A percentile compares a stretch with the other conserved stretches of the same genome.
Evolutionary conservation across 2,113 vertebrate species (phyloP).

Genomic region (Tapirus terrestris): DNA sequence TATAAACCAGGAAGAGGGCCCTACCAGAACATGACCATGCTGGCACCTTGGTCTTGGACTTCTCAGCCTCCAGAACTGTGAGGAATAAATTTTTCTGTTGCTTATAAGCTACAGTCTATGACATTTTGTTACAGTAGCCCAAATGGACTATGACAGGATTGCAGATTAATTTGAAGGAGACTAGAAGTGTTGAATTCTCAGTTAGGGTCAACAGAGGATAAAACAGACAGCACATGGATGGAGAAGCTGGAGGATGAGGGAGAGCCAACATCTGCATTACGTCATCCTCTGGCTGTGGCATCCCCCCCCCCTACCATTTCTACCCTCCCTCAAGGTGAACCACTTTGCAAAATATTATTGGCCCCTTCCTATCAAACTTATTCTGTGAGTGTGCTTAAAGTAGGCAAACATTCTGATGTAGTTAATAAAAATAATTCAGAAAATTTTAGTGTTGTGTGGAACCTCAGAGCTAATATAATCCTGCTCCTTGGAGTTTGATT

Average conservation of each 20-base stretch:
- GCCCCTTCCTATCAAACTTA: background rate
- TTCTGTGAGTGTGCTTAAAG: background rate
- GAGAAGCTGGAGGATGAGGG: background rate
- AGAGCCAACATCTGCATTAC: background rate
- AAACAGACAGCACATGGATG: background rate
- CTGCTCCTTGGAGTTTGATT: background rate
- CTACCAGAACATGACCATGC: background rate
- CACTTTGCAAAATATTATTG: background rate
- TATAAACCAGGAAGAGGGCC: background rate
- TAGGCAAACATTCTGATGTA: background rate
- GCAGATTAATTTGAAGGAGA: background rate
- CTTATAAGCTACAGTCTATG: background rate
- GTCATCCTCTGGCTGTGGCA: background rate
- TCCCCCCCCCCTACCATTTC: background rate
- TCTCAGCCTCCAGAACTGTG: background rate
- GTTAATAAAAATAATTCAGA: background rate
- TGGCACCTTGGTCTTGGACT: background rate
- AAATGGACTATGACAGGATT: background rate
- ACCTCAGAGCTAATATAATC: background rate
- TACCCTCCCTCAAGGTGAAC: background rate
- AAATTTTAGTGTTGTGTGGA: background rate
- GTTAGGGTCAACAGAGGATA: background rate
- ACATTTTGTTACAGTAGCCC: background rate
- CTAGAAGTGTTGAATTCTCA: background rate
- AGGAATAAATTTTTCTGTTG: background rate